A percentile compares a stretch with the other conserved stretches of the same genome.
These are phyloP conservation scores for Pterostichus niger DNA, from an alignment of 2,888 invertebrate genomes.

Conservation along the genomic window DNA sequence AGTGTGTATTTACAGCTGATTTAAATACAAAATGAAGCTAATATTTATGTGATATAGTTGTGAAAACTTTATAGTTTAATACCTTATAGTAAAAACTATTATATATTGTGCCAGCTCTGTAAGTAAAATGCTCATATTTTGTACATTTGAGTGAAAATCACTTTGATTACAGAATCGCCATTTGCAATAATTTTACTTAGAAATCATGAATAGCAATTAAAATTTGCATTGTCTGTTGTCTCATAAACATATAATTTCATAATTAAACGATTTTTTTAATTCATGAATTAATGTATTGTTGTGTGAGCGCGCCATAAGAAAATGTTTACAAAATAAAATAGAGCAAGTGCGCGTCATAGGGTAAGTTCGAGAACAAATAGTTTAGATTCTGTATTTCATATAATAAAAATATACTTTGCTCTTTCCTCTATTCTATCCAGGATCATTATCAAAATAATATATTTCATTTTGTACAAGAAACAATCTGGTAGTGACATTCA, in stretches of 20 bases:
- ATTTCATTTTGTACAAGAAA: not conserved
- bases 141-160: slow-evolving; percentile 49
- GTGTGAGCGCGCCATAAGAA: slow-evolving; percentile 24
- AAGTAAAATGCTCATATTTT: slow-evolving; percentile 35
- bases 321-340: slow-evolving; percentile 51
- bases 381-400: slow-evolving; percentile 15
- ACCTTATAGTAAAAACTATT: slow-evolving; percentile 24
- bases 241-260: slow-evolving; percentile 38
- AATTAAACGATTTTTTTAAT: slow-evolving; percentile 27
- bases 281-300: slow-evolving; percentile 45
- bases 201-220: slow-evolving; percentile 57
- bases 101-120: not conserved
- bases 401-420: slow-evolving; percentile 19
- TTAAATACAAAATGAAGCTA: slow-evolving; percentile 23
- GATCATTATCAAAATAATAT: not conserved
- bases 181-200: slow-evolving; percentile 63
- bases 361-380: slow-evolving; percentile 50
- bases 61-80: slow-evolving; percentile 3
- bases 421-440: not conserved
- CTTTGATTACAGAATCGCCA: slow-evolving; percentile 62
- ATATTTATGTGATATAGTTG: slow-evolving; percentile 36
- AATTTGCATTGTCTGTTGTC: slow-evolving; percentile 25
- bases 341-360: slow-evolving; percentile 49
- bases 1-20: slow-evolving; percentile 59
- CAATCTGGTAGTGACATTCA: not conserved